Evolutionary conservation across 2,113 vertebrate genomes (phyloP).

Genomic region (Cyphomyrus discorhynchus): DNA sequence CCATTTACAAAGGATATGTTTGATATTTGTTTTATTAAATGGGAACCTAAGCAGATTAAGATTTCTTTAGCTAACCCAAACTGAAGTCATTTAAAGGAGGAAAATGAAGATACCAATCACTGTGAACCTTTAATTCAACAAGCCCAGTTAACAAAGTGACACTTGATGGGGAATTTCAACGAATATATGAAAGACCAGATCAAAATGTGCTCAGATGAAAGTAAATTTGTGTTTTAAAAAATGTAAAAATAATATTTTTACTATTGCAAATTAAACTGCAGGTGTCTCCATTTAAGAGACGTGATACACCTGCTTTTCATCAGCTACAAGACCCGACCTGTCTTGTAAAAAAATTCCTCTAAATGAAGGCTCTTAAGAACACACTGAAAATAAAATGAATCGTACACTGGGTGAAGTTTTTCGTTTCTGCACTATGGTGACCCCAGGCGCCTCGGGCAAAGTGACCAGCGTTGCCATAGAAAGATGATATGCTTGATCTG

Average conservation of each 20-base stretch:
- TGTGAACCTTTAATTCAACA: not conserved
- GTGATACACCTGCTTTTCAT: not conserved
- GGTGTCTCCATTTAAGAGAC: not conserved
- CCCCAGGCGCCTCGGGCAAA: not conserved
- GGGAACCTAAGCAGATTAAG: conserved; percentile 55
- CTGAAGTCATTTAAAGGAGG: conserved; percentile 49
- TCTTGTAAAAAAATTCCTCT: not conserved
- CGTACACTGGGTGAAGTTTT: not conserved
- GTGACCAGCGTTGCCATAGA: not conserved
- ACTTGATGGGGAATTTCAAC: not conserved
- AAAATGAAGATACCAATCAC: conserved; percentile 9
- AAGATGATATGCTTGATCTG: conserved; percentile 8
- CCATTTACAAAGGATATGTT: conserved; percentile 28
- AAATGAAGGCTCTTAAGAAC: not conserved
- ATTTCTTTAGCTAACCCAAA: conserved; percentile 51
- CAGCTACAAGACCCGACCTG: not conserved
- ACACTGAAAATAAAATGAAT: not conserved
- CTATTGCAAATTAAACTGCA: not conserved
- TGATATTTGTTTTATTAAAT: conserved; percentile 54
- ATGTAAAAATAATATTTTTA: not conserved
- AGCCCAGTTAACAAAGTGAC: not conserved
- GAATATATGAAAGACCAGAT: not conserved
- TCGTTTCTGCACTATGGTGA: not conserved
- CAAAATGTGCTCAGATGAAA: not conserved
- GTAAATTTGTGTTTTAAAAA: not conserved